Evolutionary conservation across 1,140 invertebrate genomes (phyloP).

Genomic region (Heliconius himera): DNA sequence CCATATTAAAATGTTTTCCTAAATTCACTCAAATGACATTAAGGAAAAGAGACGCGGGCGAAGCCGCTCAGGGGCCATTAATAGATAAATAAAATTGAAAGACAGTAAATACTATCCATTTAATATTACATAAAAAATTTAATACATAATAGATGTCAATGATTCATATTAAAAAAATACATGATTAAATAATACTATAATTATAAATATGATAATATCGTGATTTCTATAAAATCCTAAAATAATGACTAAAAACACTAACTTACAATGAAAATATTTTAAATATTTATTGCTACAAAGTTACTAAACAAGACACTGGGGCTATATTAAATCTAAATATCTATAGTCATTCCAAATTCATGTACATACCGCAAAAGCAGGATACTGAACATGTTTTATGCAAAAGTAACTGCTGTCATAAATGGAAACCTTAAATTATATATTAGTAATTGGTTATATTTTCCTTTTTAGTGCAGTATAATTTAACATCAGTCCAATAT

Average conservation of each 20-base stretch:
- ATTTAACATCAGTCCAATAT: slow-evolving; percentile 3
- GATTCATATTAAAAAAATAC: slow-evolving; percentile 23
- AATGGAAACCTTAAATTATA: neutral
- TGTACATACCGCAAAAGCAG: neutral
- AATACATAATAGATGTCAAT: slow-evolving; percentile 22
- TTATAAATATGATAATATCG: slow-evolving; percentile 1
- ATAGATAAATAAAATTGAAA: slow-evolving; percentile 1
- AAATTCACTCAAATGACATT: no score
- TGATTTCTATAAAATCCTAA: slow-evolving; percentile 28
- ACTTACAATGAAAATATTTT: slow-evolving; percentile 14
- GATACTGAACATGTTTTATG: neutral
- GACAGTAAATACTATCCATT: slow-evolving; percentile 5
- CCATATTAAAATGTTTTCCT: no score
- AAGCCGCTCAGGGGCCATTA: no score
- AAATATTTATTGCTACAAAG: slow-evolving; percentile 21
- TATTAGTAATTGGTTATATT: neutral
- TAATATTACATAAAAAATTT: slow-evolving; percentile 26
- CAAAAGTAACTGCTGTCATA: neutral
- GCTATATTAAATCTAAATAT: slow-evolving; percentile 7
- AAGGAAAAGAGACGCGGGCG: neutral
- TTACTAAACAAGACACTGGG: slow-evolving; percentile 12
- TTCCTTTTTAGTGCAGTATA: neutral
- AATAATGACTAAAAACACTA: slow-evolving; percentile 35
- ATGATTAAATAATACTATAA: slow-evolving; percentile 25
- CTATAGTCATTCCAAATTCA: neutral